Conservation (phyloP, 1,140 invertebrate species). For the Gryllus bimaculatus region DNA sequence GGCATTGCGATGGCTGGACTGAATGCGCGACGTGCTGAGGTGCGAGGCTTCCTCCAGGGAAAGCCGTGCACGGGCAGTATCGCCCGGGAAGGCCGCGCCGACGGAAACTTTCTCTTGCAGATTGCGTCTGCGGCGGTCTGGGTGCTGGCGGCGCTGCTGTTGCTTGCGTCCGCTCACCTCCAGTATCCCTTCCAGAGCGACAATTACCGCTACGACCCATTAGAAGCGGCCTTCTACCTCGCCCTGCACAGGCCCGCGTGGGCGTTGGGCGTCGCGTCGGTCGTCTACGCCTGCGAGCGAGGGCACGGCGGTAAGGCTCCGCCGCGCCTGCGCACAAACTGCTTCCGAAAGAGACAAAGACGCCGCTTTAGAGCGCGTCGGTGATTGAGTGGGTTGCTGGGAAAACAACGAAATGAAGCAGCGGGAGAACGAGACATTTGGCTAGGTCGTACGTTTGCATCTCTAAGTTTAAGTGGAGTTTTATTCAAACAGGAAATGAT, state of each 20-base stretch:
- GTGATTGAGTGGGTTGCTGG: too few relatives aligned
- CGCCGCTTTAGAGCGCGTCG: too few relatives aligned
- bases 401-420: too few relatives aligned
- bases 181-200: neutral
- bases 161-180: neutral
- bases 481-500: too few relatives aligned
- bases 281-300: neutral
- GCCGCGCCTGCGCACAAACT: too few relatives aligned
- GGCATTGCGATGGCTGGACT: too few relatives aligned
- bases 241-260: neutral
- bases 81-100: neutral
- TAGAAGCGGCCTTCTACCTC: neutral
- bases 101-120: neutral
- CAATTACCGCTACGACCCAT: neutral
- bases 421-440: too few relatives aligned
- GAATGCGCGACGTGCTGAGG: too few relatives aligned
- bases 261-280: neutral
- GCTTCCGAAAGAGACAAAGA: too few relatives aligned
- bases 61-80: neutral
- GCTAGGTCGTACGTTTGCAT: too few relatives aligned
- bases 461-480: too few relatives aligned
- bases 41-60: too few relatives aligned
- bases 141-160: neutral
- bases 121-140: neutral
- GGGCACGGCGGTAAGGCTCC: neutral